Conservation (phyloP, 2,888 invertebrate species). For the Limenitis camilla region DNA sequence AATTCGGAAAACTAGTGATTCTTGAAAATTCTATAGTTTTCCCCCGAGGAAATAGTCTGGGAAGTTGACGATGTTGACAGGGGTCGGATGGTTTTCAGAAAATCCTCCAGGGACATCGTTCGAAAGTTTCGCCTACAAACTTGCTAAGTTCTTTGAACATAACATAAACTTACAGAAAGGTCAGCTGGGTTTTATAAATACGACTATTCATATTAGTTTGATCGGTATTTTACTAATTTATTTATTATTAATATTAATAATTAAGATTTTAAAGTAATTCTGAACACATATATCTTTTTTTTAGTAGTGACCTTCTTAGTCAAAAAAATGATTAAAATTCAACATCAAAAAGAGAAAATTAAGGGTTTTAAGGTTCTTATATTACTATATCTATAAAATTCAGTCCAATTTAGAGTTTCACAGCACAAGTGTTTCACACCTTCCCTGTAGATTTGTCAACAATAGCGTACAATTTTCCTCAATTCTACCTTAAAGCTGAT, state of each 20-base stretch:
- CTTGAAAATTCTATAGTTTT: slow-evolving; percentile 16
- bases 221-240: background rate
- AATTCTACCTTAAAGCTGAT: slow-evolving; percentile 38
- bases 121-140: slow-evolving; percentile 15
- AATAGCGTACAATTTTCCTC: slow-evolving; percentile 48
- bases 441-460: slow-evolving; percentile 37
- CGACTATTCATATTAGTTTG: background rate
- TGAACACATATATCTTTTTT: too few relatives aligned
- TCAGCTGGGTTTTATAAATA: slow-evolving; percentile 7
- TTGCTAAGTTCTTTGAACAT: slow-evolving; percentile 11
- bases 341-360: too few relatives aligned
- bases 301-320: too few relatives aligned
- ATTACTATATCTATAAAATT: too few relatives aligned
- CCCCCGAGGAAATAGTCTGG: slow-evolving; percentile 20
- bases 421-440: slow-evolving; percentile 24
- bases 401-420: slow-evolving; percentile 22
- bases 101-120: slow-evolving; percentile 9
- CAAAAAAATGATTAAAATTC: too few relatives aligned
- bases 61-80: slow-evolving; percentile 25
- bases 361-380: too few relatives aligned
- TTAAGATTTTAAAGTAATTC: too few relatives aligned
- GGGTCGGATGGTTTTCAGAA: slow-evolving; percentile 18
- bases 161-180: slow-evolving; percentile 12
- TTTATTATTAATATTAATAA: too few relatives aligned
- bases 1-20: slow-evolving; percentile 29